Conservation (phyloP, 2,113 vertebrate genomes). For the Malurus elegans region DNA sequence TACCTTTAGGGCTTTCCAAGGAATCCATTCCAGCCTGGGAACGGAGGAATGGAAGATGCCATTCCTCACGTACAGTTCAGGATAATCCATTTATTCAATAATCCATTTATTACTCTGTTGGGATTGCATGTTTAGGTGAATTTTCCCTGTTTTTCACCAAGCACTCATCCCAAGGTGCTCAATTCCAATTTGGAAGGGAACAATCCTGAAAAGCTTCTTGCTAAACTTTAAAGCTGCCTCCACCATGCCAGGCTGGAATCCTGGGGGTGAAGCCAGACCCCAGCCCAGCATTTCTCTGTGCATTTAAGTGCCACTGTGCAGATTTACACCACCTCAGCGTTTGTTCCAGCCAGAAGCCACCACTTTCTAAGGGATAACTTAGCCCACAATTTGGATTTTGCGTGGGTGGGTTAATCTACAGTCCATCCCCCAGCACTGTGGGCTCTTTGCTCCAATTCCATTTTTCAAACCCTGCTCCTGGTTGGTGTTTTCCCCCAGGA, state of each 20-base stretch:
- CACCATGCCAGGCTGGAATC: not conserved
- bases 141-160: not conserved
- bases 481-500: slow-evolving; percentile 76
- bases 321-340: not conserved
- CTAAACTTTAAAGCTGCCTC: not conserved
- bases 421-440: not conserved
- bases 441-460: not conserved
- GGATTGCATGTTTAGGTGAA: not conserved
- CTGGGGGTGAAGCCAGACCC: not conserved
- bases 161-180: not conserved
- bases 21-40: not conserved
- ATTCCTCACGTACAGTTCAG: not conserved
- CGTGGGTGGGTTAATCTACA: not conserved
- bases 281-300: not conserved
- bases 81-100: not conserved
- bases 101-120: not conserved
- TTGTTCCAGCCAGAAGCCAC: not conserved
- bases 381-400: not conserved
- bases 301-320: not conserved
- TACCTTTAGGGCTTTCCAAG: not conserved
- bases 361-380: not conserved
- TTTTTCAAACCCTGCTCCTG: not conserved
- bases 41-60: not conserved
- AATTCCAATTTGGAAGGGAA: not conserved
- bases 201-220: not conserved